Evolutionary conservation across 1,140 invertebrate genomes (phyloP), one percentile per base, ranked within the genome.

Genomic region (Ostrea denselamellosa): DNA sequence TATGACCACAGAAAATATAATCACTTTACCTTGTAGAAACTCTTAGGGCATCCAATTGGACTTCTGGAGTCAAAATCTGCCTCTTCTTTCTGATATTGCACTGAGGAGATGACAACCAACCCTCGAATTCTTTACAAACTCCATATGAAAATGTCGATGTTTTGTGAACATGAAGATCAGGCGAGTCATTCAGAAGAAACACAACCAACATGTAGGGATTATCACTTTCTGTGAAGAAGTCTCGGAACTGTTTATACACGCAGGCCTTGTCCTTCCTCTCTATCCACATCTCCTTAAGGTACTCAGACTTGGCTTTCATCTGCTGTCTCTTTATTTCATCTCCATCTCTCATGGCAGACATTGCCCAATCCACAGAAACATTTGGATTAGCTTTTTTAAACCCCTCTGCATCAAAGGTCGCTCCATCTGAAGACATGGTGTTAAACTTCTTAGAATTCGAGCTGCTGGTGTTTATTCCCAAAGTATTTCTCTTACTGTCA

Each of bases 91-190:
- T 86, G 25, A 54, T 86, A 34, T 89, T 88, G 19, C 87, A 77
- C 22, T 77, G 68, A 77, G 68, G 14, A 34, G 68, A 77, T 28
- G 28, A 77, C 68, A 77, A 87, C 92, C 92, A 94, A 62, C 90
- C 90, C 25, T 92, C 90, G 90, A 94, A 93, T 58, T 93, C 91
- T 88, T 90, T 92, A 87, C 92, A 87, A n/a, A 94, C 87, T 5
- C 71, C 34, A 86, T 90, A 94, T 28, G 92, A 87, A 22, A 93
- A 82, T 22, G 93, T 91, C 0, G 90, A 88, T 0, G 91, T 92
- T 89, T 94, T 94, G n/a, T 88, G 87, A n/a, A 86, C 82, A 52
- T 87, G 85, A 71, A 89, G 91, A 86, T 94, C 93, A 44, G 86
- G 86, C 54, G 89, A 89, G 44, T 91, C 88, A 34, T 92, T 90